Evolutionary conservation across 2,113 vertebrate genomes (phyloP).

Genomic region (Oophaga pumilio): DNA sequence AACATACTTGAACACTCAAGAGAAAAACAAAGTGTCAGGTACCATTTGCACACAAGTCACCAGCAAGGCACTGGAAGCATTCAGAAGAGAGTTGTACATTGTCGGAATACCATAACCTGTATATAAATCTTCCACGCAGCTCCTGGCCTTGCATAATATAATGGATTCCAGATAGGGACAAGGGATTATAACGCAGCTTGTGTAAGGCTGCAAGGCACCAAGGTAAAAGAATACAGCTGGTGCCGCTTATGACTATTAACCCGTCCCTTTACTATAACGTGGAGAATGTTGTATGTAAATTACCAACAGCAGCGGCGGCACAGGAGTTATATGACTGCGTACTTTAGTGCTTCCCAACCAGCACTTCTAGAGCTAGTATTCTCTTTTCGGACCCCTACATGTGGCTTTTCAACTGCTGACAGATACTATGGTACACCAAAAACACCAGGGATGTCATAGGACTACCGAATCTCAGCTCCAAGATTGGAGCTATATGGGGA

Average conservation of each 20-base stretch:
- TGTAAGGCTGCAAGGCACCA: slow-evolving; percentile 48
- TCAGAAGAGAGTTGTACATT: slow-evolving; percentile 40
- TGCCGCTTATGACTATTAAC: slow-evolving; percentile 19
- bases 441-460: background rate
- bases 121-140: slow-evolving; percentile 39
- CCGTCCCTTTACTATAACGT: background rate
- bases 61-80: background rate
- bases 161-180: slow-evolving; percentile 49
- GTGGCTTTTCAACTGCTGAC: background rate
- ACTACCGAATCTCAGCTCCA: too few species aligned
- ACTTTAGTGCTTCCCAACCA: background rate
- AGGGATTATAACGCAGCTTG: slow-evolving; percentile 49
- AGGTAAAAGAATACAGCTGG: slow-evolving; percentile 36
- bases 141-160: slow-evolving; percentile 41
- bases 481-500: too few species aligned
- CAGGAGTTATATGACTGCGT: background rate
- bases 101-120: slow-evolving; percentile 39
- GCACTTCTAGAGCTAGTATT: background rate
- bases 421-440: background rate
- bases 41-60: slow-evolving; percentile 12
- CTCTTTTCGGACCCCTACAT: background rate
- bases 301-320: background rate
- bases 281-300: background rate
- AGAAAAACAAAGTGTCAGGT: slow-evolving; percentile 14
- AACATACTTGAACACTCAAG: background rate